A percentile compares a stretch with the other conserved stretches of the same genome.
Conservation (phyloP, 2,113 vertebrate species). For the Syngnathus floridae region DNA sequence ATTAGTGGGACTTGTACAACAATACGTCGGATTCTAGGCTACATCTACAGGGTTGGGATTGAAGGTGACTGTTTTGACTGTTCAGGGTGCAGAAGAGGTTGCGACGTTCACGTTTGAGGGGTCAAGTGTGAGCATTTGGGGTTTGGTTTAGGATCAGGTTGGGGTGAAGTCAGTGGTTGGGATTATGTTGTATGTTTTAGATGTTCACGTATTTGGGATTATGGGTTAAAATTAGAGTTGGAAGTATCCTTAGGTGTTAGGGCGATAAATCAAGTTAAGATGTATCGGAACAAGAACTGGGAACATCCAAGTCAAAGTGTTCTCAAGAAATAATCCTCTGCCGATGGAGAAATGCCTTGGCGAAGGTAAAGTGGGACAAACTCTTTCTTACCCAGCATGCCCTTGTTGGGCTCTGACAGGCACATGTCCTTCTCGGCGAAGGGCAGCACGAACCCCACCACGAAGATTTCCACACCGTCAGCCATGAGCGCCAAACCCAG, state of each 20-base stretch:
- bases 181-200: not conserved
- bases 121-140: not conserved
- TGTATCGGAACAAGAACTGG: not conserved
- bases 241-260: not conserved
- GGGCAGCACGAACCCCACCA: conserved; percentile 94
- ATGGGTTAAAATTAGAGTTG: not conserved
- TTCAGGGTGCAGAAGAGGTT: too few relatives aligned
- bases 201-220: not conserved
- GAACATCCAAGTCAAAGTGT: not conserved
- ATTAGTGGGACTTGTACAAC: not conserved
- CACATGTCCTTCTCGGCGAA: conserved; percentile 98
- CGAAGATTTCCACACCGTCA: conserved; percentile 91
- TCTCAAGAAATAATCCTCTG: not conserved
- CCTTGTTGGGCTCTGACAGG: conserved; percentile 95
- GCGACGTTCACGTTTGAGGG: too few relatives aligned
- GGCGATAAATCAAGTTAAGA: not conserved
- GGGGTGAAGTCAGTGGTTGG: not conserved
- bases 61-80: not conserved
- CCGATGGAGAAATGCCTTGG: not conserved
- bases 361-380: not conserved
- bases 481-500: conserved; percentile 95
- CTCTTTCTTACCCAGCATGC: conserved; percentile 91
- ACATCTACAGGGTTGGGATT: not conserved
- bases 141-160: not conserved
- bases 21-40: not conserved